Base-by-base conservation (phyloP, 2,797 vertebrate genomes). In the Nothura maculosa region DNA sequence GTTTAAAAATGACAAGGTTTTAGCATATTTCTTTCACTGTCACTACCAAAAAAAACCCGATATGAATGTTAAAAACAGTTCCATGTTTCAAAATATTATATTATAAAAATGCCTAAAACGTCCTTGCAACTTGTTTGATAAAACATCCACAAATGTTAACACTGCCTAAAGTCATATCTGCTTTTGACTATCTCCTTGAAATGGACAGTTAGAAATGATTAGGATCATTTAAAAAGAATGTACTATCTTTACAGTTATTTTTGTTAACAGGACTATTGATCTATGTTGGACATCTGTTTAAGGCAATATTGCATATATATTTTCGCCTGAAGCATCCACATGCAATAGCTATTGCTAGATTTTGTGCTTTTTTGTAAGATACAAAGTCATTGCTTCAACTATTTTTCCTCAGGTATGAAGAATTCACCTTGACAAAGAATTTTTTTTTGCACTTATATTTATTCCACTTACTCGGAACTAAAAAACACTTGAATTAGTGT, bases 361-460 rank as follows among this genome's bases (percentile, higher is more conserved):
- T 66, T 50, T 34, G 61, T 15, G 19, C 58, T 76, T 72, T 2
- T 34, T 87, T 83, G 67, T 60, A 40, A 77, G 32, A 45, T 55
- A 74, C 1, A 5, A 16, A 79, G 11, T 88, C 10, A 69, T 3
- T 87, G 34, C 6, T 73, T 84, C 42, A 79, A 6, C 16, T 80
- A 61, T 47, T 14, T 50, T 6, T n/a, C 17, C 2, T 12, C 3
- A 57, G 11, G 79, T 9, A 69, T 6, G 13, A 87, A 79, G 25
- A 67, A 70, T 66, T 60, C 5, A 57, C 7, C 10, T 14, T 11
- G 84, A 52, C 38, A 52, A 4, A 2, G 4, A 18, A 55, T 47
- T 77, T 84, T 81, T 67, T 64, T 12, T 61, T 48, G 18, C 18
- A 67, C 83, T 83, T 63, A 52, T 16, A 47, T 67, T 69, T 80